phyloP scores from a whole-genome alignment of 2,113 vertebrate species.

The Calidris pugnax region DNA sequence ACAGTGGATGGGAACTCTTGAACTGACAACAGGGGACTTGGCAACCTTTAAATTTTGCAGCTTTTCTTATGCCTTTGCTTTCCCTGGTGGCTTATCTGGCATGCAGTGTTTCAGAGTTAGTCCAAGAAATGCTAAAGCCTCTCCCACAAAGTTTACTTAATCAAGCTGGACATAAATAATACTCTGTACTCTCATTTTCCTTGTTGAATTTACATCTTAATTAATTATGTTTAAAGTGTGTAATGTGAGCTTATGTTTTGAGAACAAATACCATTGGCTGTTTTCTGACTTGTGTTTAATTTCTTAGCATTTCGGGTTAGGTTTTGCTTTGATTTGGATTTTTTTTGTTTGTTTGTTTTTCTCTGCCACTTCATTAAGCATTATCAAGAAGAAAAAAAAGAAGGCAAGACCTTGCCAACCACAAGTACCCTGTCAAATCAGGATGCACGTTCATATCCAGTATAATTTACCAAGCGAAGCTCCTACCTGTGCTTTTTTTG shows the following conservation, averaged over 20 bases:
- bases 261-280: background rate
- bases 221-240: background rate
- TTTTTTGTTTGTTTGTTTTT: background rate
- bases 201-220: constrained; percentile 18
- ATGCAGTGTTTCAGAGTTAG: background rate
- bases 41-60: background rate
- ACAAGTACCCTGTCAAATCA: background rate
- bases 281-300: background rate
- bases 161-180: constrained; percentile 4
- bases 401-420: background rate
- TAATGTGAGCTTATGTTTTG: background rate
- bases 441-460: background rate
- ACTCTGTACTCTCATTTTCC: background rate
- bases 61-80: background rate
- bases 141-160: background rate
- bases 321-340: background rate
- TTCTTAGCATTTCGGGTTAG: background rate
- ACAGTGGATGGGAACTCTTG: background rate
- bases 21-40: background rate
- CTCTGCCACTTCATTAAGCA: background rate
- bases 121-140: background rate
- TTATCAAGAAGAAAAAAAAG: background rate
- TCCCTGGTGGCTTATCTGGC: background rate
- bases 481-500: background rate
- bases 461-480: background rate